Base-by-base conservation (phyloP, 2,888 invertebrate species). In the Marronus borbonicus region DNA sequence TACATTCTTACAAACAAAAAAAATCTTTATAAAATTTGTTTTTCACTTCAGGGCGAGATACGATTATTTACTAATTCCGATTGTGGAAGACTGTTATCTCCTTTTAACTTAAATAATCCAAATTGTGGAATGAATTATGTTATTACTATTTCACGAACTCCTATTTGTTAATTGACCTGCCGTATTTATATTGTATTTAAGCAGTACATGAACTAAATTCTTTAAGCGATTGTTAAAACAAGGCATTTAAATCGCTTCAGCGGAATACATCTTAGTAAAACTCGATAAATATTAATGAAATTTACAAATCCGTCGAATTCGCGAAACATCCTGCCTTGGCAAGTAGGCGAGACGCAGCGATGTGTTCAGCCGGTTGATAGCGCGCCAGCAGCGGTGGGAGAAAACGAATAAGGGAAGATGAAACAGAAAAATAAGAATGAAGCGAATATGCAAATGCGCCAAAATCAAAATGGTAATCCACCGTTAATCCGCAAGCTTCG, bases 401-500 rank as follows among this genome's bases (percentile, higher is more conserved):
- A 74, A 24, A 44, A 12, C 39, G 60, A 60, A 74, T n/a, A 60
- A 74, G 39, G 60, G 39, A 60, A 39, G n/a, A 60, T 24, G 39
- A 60, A 36, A 60, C 44, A 60, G 49, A 60, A 49, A 60, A 3
- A 60, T 49, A 60, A 74, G 72, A 24, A 74, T 14, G 14, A 17
- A 44, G 60, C 20, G 58, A 62, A 74, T 78, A 78, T 78, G 77
- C 72, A 78, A 78, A 78, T 76, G 49, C 17, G n/a, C 36, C 49
- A 62, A 62, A 78, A 78, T 78, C 78, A 68, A 76, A 78, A 78
- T 78, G 78, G 69, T 78, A 78, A 78, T 78, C 75, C 50, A 12
- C 20, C 68, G 66, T 66, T 78, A 78, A 78, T 76, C 62, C 76
- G 20, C 52, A 58, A 76, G 49, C 76, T 17, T 68, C 75, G 58